A percentile compares a stretch with the other conserved stretches of the same genome.
phyloP scores from a whole-genome alignment of 2,888 invertebrate species.

The Cartodere bifasciata region DNA sequence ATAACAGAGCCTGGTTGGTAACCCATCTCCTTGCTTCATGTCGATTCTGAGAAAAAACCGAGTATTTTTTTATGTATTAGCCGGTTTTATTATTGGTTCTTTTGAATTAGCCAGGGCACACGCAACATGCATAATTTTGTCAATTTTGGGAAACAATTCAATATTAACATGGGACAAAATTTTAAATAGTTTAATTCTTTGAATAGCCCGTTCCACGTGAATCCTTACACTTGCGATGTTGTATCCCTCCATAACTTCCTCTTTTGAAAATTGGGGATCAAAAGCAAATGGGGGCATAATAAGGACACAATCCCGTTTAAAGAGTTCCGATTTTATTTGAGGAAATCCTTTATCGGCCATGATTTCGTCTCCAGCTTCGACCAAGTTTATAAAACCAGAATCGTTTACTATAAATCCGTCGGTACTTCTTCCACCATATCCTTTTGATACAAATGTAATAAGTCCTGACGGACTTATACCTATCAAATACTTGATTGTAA shows the following conservation, averaged over 20 bases:
- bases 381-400: conserved; percentile 17
- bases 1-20: too few relatives aligned
- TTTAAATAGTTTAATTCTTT: conserved; percentile 13
- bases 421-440: conserved; percentile 16
- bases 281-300: conserved; percentile 16
- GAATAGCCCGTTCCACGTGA: conserved; percentile 12
- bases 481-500: conserved; percentile 9
- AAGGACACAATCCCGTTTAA: conserved; percentile 12
- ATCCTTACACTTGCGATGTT: conserved; percentile 11
- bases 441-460: conserved; percentile 18
- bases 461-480: conserved; percentile 14
- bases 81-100: too few relatives aligned
- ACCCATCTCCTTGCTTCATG: too few relatives aligned
- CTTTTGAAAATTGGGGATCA: conserved; percentile 14
- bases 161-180: conserved; percentile 9
- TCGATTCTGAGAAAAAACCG: too few relatives aligned
- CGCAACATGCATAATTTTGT: conserved; percentile 6
- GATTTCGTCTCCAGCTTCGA: conserved; percentile 15
- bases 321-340: conserved; percentile 12
- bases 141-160: conserved; percentile 2
- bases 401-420: conserved; percentile 18
- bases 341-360: conserved; percentile 16
- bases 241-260: conserved; percentile 15
- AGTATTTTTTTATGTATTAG: too few relatives aligned
- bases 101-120: conserved; percentile 2